Conservation (phyloP, 2,797 vertebrate species). For the Acanthopagrus latus region DNA sequence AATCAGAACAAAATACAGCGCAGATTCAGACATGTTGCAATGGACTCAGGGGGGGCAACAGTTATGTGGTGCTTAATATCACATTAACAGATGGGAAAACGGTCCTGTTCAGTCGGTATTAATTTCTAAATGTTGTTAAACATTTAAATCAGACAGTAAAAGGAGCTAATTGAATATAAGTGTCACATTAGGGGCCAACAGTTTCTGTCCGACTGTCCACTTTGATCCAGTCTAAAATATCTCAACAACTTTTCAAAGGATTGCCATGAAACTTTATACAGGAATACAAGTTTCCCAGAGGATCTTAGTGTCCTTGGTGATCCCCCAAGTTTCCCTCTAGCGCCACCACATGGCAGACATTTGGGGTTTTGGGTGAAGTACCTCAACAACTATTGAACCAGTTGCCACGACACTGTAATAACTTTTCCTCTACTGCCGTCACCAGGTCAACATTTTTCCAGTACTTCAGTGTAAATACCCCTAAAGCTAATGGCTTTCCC, state of each 20-base stretch:
- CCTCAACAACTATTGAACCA: not conserved
- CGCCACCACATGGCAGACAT: not conserved
- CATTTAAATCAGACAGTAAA: not conserved
- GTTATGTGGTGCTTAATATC: not conserved
- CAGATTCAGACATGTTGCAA: slow-evolving; percentile 10
- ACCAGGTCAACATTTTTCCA: not conserved
- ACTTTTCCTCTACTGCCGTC: not conserved
- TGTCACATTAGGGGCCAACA: not conserved
- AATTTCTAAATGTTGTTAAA: not conserved
- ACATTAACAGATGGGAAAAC: slow-evolving; percentile 35
- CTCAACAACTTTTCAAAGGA: not conserved
- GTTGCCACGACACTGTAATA: not conserved
- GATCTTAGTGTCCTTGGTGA: not conserved
- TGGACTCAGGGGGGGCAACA: not conserved
- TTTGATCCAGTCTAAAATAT: slow-evolving; percentile 1
- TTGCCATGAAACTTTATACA: not conserved
- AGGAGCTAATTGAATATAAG: not conserved
- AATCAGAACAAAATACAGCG: not conserved
- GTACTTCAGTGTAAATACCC: not conserved
- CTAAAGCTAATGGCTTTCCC: not conserved
- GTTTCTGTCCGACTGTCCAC: not conserved
- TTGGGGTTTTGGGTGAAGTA: not conserved
- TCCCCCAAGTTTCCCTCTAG: not conserved
- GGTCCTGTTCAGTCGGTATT: not conserved
- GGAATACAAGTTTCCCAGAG: not conserved